phyloP scores from a whole-genome alignment of 1,140 invertebrate species.

The Mamestra configurata region DNA sequence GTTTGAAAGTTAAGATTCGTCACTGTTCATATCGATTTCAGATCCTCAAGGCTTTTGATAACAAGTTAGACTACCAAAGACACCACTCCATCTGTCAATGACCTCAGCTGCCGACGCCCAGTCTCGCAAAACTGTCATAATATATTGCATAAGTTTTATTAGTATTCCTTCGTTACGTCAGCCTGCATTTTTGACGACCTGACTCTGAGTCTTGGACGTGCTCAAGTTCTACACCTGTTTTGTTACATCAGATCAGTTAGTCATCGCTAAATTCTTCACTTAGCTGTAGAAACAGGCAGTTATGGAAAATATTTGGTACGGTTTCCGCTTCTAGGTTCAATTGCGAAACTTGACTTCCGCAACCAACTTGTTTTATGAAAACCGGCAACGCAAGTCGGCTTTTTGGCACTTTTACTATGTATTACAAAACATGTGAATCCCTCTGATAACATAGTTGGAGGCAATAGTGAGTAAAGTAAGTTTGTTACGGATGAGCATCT shows the following conservation, averaged over 20 bases:
- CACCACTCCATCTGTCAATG: slow-evolving; percentile 1
- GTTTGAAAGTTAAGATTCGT: too few species aligned
- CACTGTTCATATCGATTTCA: too few species aligned
- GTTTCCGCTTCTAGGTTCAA: not conserved
- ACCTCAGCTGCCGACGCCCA: slow-evolving; percentile 13
- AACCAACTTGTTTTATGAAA: not conserved
- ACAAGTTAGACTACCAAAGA: not conserved
- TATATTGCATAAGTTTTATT: slow-evolving; percentile 5
- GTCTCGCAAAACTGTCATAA: slow-evolving; percentile 28
- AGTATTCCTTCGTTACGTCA: slow-evolving; percentile 9
- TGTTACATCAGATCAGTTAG: slow-evolving; percentile 14
- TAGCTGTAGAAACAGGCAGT: not conserved
- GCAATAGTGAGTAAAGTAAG: too few species aligned
- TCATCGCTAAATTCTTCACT: slow-evolving; percentile 11
- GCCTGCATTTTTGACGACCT: not conserved
- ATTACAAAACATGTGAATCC: not conserved
- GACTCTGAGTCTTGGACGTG: not conserved
- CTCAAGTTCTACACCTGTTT: not conserved
- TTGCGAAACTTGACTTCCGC: slow-evolving; percentile 14
- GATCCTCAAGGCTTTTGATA: not conserved
- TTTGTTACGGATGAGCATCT: too few species aligned
- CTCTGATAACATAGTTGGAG: not conserved
- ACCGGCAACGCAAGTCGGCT: not conserved
- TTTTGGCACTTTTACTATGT: not conserved
- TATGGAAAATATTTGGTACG: not conserved